Evolutionary conservation across 2,888 invertebrate genomes (phyloP), one percentile per base, ranked within the genome.

Genomic region (Pyrrhia umbra): DNA sequence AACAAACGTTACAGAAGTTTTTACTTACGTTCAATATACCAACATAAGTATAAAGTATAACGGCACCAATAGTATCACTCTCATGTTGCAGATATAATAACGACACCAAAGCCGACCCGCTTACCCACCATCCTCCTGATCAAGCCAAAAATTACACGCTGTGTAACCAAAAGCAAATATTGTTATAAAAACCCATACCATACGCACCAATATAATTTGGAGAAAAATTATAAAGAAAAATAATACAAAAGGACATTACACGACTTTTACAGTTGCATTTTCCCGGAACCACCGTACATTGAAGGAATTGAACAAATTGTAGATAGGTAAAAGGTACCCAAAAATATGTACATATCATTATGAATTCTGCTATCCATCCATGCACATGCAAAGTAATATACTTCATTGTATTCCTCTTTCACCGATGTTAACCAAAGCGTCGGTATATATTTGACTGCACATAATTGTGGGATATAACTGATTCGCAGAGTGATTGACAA

Each of bases 1-100:
- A 69, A 67, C 46, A 76, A 61, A 75, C 83, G 73, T 85, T 88
- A 88, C 74, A 85, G 82, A 85, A 86, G 76, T 78, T 67, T 78
- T 83, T 90, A 92, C 91, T 91, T 89, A 92, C 91, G 75, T 86
- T 85, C 78, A 80, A 67, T 76, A 77, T 77, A 83, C 71, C 76
- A 70, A 76, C 47, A 74, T 64, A 80, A 37, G 34, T n/a, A 34
- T 34, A 34, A 59, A 25, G 50, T 50, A 42, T 72, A 82, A 79
- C 81, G 76, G 82, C 83, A 83, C 79, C 82, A 73, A 69, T 70
- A 85, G 80, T 76, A 79, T 86, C 88, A 90, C 90, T 87, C 74
- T 73, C 66, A 74, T 75, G 64, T 75, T 78, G 79, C 75, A 77
- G 52, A 73, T 66, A 69, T 75, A 80, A 77, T 78, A 82, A 80